phyloP scores from a whole-genome alignment of 1,140 invertebrate genomes.

The Ips nitidus region DNA sequence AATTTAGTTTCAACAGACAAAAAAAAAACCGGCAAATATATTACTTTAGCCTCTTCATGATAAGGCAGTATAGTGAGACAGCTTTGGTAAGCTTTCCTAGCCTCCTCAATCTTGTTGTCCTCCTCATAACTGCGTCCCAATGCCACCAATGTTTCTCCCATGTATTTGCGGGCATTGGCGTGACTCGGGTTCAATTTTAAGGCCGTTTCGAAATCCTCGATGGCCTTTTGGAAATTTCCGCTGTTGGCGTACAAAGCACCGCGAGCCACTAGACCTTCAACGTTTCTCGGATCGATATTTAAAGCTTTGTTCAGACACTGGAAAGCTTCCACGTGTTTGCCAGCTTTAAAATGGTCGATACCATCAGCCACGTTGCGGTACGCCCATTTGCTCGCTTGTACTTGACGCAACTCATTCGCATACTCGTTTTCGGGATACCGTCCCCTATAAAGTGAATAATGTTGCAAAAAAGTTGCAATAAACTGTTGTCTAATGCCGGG shows the following conservation, averaged over 20 bases:
- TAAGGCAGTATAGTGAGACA: slow-evolving; percentile 77
- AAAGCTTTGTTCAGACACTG: slow-evolving; percentile 93
- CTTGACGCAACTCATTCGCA: slow-evolving; percentile 78
- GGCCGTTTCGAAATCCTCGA: slow-evolving; percentile 92
- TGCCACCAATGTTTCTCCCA: slow-evolving; percentile 89
- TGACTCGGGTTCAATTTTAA: slow-evolving; percentile 85
- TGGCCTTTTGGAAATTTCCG: slow-evolving; percentile 88
- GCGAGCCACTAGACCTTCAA: slow-evolving; percentile 90
- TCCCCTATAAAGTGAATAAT: slow-evolving; percentile 57
- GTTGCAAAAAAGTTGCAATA: not conserved
- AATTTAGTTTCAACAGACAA: not conserved
- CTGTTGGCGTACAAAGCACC: slow-evolving; percentile 93
- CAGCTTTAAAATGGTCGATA: slow-evolving; percentile 90
- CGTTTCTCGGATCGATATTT: slow-evolving; percentile 88
- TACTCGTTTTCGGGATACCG: slow-evolving; percentile 78
- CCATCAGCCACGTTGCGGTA: slow-evolving; percentile 90
- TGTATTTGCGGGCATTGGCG: slow-evolving; percentile 92
- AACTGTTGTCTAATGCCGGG: too few species aligned
- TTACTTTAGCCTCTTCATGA: slow-evolving; percentile 71
- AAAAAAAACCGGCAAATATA: slow-evolving; percentile 2
- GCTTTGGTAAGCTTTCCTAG: slow-evolving; percentile 79
- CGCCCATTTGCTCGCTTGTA: slow-evolving; percentile 90
- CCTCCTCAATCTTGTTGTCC: slow-evolving; percentile 82
- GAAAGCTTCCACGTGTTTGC: slow-evolving; percentile 88
- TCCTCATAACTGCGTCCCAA: slow-evolving; percentile 80